Evolutionary conservation across 2,113 vertebrate genomes (phyloP).

Genomic region (Aegithalos caudatus): DNA sequence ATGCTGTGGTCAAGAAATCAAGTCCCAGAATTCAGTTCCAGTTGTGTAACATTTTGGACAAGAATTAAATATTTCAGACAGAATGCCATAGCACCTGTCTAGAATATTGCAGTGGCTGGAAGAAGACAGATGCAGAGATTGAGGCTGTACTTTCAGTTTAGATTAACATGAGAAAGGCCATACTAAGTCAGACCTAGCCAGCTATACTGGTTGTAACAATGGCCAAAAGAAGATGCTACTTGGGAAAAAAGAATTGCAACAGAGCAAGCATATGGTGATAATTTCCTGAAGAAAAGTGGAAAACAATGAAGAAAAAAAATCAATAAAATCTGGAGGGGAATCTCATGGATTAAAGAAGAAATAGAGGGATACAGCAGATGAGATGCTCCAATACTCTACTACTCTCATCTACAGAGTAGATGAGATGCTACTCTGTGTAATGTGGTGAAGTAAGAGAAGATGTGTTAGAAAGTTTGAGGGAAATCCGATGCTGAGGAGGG

Average conservation of each 20-base stretch:
- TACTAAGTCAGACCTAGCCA: not conserved
- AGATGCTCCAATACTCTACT: not conserved
- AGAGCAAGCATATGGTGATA: conserved; percentile 27
- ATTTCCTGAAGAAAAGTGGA: conserved; percentile 30
- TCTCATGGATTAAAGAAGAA: not conserved
- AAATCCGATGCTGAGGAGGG: not conserved
- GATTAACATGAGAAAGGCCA: conserved; percentile 27
- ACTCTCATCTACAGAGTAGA: too few species aligned
- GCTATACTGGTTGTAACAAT: not conserved
- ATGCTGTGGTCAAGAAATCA: not conserved
- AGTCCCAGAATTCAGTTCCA: not conserved
- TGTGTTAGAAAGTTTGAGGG: not conserved
- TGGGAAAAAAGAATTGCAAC: not conserved
- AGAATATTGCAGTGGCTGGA: not conserved
- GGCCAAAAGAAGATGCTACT: not conserved
- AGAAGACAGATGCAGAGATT: conserved; percentile 1
- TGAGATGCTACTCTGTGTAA: not conserved
- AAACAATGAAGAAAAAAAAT: not conserved
- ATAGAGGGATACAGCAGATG: not conserved
- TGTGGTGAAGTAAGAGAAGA: not conserved
- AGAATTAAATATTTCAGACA: not conserved
- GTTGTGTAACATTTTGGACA: not conserved
- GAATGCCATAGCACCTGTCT: not conserved
- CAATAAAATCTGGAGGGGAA: conserved; percentile 3
- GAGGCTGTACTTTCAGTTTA: not conserved